These are phyloP conservation scores for Polyommatus icarus DNA, from an alignment of 2,888 invertebrate species.

Conservation along the genomic window DNA sequence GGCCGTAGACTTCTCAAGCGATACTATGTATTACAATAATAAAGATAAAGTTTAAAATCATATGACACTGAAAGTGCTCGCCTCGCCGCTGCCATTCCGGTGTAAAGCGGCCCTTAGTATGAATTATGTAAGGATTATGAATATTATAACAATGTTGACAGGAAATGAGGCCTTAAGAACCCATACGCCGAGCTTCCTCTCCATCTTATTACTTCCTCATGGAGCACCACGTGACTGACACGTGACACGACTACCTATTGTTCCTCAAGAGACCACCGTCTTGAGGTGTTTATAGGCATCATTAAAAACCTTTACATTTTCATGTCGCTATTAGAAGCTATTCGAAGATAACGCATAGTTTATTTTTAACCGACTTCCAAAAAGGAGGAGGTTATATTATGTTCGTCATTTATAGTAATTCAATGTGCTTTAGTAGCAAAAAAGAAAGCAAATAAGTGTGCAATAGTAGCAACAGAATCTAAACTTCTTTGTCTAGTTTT, in stretches of 20 bases:
- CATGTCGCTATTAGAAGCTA: not conserved
- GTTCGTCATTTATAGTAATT: no score
- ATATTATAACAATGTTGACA: slow-evolving; percentile 16
- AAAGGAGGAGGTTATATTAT: no score
- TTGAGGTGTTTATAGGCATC: slow-evolving; percentile 2
- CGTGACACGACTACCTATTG: slow-evolving; percentile 41
- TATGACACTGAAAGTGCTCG: no score
- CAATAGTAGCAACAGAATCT: not conserved
- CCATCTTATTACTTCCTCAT: slow-evolving; percentile 41
- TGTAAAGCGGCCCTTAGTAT: not conserved
- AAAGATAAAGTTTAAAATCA: no score
- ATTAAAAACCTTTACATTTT: not conserved
- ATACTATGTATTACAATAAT: no score
- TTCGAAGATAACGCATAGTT: not conserved
- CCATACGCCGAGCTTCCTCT: slow-evolving; percentile 39
- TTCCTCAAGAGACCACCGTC: slow-evolving; percentile 30
- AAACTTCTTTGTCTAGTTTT: not conserved
- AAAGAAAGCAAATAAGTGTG: no score
- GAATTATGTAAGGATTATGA: not conserved
- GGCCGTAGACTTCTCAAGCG: no score
- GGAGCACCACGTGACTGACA: slow-evolving; percentile 38
- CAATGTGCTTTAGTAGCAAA: no score
- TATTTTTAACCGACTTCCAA: not conserved
- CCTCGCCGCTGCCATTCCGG: no score
- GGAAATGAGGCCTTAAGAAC: slow-evolving; percentile 40